Evolutionary conservation across 2,113 vertebrate genomes (phyloP), one percentile per base, ranked within the genome.

Genomic region (Mixornis gularis): DNA sequence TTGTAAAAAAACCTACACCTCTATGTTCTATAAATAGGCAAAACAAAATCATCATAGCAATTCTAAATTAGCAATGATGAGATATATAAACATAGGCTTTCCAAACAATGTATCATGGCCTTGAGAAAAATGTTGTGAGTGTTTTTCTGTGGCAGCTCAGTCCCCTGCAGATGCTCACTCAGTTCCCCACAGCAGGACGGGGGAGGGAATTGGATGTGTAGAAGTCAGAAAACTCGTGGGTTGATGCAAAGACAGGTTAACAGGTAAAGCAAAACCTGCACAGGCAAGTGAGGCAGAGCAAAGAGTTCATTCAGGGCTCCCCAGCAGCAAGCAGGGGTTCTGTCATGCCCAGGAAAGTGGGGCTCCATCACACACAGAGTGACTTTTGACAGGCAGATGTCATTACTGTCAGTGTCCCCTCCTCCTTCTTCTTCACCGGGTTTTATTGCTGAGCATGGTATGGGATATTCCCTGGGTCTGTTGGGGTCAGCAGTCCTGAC

Each of bases 301-400:
- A 62, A 24, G 46, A 12, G 26, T 56, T 44, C 0, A 16, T 40
- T 44, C 46, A 11, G 7, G 8, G 1, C 9, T 65, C 38, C 60
- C 27, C 20, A 64, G 1, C 1, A 7, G 36, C n/a, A 36, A 17
- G 15, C 29, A 71, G 26, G 24, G 13, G 3, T 19, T 89, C 44
- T 48, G 29, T 20, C 15, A 34, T 1, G 3, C 1, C n/a, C 55
- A 49, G 46, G 34, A 78, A 3, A 70, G 16, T 13, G 27, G 27
- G 10, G 25, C 12, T 73, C 6, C 21, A 8, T 32, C 46, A 48
- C 0, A 0, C 1, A 0, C 3, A 24, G 11, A 1, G 34, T 30
- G 4, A 29, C 10, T 16, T 40, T 13, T 24, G 43, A 12, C 51
- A 91, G 36, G 78, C 3, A 71, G 26, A 32, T 0, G 0, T 5